phyloP scores from a whole-genome alignment of 30 jellyfish, hydroid and myxozoan genomes.

The Hydractinia symbiolongicarpus region DNA sequence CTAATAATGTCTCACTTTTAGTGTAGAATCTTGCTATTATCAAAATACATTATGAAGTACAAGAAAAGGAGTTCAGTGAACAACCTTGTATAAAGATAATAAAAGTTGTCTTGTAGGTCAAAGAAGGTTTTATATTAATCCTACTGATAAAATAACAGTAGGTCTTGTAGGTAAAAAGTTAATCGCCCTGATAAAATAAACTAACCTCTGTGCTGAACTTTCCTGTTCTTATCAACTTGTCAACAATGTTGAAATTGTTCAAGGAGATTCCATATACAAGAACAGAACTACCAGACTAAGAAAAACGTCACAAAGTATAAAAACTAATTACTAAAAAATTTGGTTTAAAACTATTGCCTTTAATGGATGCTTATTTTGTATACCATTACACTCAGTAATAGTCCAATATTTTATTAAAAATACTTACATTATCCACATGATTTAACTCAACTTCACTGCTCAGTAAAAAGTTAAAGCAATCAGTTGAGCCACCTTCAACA shows the following conservation, averaged over 20 bases:
- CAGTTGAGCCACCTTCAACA: constrained; percentile 18
- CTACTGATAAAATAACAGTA: neutral
- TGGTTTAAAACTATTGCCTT: neutral
- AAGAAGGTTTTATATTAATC: too few relatives aligned
- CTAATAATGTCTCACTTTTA: too few relatives aligned
- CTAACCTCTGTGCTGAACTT: neutral
- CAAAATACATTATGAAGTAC: too few relatives aligned
- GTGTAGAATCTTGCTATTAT: too few relatives aligned
- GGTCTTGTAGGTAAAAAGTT: neutral
- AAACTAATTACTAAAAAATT: neutral
- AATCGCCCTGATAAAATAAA: neutral
- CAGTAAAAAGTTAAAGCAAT: constrained; percentile 17
- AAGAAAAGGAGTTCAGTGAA: too few relatives aligned
- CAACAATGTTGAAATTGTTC: constrained; percentile 17
- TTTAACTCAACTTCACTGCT: constrained; percentile 1
- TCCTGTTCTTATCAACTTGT: constrained; percentile 12
- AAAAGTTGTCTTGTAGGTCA: too few relatives aligned
- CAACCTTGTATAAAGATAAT: too few relatives aligned
- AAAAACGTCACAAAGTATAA: neutral
- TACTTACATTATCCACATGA: constrained; percentile 2
- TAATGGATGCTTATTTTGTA: neutral
- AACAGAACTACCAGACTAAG: constrained; percentile 17
- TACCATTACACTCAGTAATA: neutral
- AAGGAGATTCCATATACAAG: neutral
- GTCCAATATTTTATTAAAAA: neutral